phyloP scores from a whole-genome alignment of 2,113 vertebrate genomes.

The Penelope pileata region DNA sequence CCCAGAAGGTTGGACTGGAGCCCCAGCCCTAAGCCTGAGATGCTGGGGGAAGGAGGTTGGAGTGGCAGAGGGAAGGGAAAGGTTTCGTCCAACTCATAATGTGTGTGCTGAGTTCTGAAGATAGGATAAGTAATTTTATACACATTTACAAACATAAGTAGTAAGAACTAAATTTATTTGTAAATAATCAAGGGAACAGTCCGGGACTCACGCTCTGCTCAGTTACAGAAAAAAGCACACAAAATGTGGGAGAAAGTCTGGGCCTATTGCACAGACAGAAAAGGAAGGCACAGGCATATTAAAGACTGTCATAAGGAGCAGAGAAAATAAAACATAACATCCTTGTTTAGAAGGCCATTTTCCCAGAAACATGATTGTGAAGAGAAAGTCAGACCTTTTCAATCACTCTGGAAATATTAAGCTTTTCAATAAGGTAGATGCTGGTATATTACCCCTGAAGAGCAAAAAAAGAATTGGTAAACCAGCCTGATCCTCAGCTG shows the following conservation, averaged over 20 bases:
- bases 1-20: neutral
- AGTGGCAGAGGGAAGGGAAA: neutral
- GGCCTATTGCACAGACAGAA: neutral
- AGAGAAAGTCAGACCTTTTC: neutral
- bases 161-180: neutral
- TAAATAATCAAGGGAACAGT: neutral
- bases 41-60: neutral
- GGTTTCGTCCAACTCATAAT: neutral
- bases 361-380: neutral
- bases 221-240: neutral
- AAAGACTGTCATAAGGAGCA: neutral
- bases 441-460: neutral
- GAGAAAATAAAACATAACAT: neutral
- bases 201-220: neutral
- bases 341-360: neutral
- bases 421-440: neutral
- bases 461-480: neutral
- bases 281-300: neutral
- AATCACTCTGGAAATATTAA: neutral
- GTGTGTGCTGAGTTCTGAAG: neutral
- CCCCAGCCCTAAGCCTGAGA: neutral
- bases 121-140: neutral
- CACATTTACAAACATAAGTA: neutral
- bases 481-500: neutral
- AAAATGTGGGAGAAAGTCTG: neutral